Evolutionary conservation across 2,888 invertebrate species (phyloP).

Genomic region (Phymatocera aterrima): DNA sequence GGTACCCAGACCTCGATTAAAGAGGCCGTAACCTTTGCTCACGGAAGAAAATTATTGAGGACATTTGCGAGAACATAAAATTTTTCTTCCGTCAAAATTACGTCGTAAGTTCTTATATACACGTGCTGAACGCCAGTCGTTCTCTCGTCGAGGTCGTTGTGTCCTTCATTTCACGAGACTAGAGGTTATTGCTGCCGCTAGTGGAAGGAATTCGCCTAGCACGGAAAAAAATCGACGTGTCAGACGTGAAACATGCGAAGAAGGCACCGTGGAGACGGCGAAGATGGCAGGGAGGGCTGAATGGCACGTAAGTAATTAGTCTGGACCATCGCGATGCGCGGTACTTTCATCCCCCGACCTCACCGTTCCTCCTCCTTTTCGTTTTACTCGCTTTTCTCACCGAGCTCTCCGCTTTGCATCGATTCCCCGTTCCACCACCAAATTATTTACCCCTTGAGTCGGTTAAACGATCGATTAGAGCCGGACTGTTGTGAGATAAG

Average conservation of each 20-base stretch:
- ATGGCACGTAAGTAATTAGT: constrained; percentile 66
- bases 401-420: background rate
- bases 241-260: constrained; percentile 54
- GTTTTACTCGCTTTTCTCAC: background rate
- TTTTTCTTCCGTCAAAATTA: constrained; percentile 23
- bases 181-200: constrained; percentile 26
- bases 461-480: background rate
- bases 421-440: background rate
- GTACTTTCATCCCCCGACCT: constrained; percentile 14
- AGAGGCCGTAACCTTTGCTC: background rate
- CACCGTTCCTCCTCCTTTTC: background rate
- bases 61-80: background rate
- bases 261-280: constrained; percentile 45
- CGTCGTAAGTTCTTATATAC: constrained; percentile 33
- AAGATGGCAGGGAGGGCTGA: constrained; percentile 47
- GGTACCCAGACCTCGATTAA: constrained; percentile 1
- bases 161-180: constrained; percentile 31
- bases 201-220: constrained; percentile 21
- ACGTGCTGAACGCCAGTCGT: background rate
- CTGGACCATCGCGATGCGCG: constrained; percentile 52
- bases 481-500: background rate
- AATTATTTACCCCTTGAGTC: constrained; percentile 8
- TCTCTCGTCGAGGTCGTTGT: background rate
- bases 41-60: constrained; percentile 27
- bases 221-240: constrained; percentile 52